Evolutionary conservation across 2,888 invertebrate species (phyloP), one percentile per base, ranked within the genome.

Genomic region (Calliphora vomitoria): DNA sequence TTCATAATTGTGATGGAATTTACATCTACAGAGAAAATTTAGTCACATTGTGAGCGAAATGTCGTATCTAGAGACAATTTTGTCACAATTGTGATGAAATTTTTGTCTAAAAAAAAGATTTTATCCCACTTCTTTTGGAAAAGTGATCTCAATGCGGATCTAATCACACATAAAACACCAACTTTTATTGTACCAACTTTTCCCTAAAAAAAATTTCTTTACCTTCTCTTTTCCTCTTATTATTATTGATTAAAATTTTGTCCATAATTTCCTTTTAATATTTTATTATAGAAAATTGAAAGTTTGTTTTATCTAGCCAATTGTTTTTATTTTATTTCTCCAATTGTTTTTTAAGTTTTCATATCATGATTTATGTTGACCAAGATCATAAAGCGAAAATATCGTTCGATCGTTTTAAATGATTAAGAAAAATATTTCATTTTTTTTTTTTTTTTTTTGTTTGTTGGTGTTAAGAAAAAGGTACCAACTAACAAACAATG

Each of bases 371-470:
- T 88, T 89, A 89, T 88, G 75, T 79, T 88, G 88, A 72, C 85
- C 78, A 85, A 78, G 74, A 84, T 87, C 87, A 87, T 71, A 87
- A n/a, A 58, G 66, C 71, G 62, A 86, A 88, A 88, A 89, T 89
- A 87, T 89, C 86, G 86, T 82, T 88, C 89, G 89, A 89, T 89
- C 87, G 86, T 78, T 89, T 80, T 41, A 82, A 83, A 82, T 88
- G 85, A 71, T 72, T 71, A 72, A 66, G 47, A n/a, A 81, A 85
- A 85, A 62, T 47, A 60, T 68, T 74, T 75, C 3, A 13, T 66
- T 66, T 68, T 55, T 18, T 38, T 35, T 35, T 35, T 5, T 35
- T 31, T 31, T 31, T 31, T 31, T 31, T 31, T 31, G 3, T 3
- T 0, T 4, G 4, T 35, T 35, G 35, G 6, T 18, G 35, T 13